These are phyloP conservation scores for Hymenochirus boettgeri DNA, from an alignment of 2,113 vertebrate genomes.

Conservation along the genomic window DNA sequence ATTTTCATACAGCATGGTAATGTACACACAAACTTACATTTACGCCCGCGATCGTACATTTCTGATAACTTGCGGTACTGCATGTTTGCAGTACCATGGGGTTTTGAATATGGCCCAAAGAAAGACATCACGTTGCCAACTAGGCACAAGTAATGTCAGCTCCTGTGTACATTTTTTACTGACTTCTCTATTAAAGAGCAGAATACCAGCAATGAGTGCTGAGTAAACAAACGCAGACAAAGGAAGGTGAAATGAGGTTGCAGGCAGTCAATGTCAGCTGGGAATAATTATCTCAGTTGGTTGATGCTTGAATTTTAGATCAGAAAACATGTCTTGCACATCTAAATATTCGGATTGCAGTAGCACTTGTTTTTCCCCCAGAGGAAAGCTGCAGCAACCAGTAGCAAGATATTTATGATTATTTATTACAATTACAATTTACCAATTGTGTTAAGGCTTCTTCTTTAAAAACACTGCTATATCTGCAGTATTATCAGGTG, in stretches of 20 bases:
- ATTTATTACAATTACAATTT: too few species aligned
- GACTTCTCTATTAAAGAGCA: not conserved
- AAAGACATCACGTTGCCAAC: not conserved
- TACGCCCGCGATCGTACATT: too few species aligned
- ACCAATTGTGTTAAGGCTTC: too few species aligned
- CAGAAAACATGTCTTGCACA: conserved; percentile 6
- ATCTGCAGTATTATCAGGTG: too few species aligned
- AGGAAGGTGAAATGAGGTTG: conserved; percentile 39
- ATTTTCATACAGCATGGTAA: too few species aligned
- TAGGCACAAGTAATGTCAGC: not conserved
- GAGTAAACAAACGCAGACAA: conserved; percentile 33
- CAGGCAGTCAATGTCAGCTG: conserved; percentile 25
- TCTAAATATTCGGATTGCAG: conserved; percentile 4
- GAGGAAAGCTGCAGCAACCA: not conserved
- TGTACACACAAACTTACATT: too few species aligned
- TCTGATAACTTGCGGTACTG: too few species aligned
- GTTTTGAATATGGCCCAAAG: too few species aligned
- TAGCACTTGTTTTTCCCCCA: not conserved
- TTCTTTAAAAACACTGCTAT: too few species aligned
- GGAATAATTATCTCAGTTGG: conserved; percentile 36
- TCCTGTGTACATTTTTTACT: not conserved
- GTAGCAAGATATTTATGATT: not conserved
- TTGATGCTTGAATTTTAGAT: conserved; percentile 13
- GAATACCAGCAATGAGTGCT: conserved; percentile 12
- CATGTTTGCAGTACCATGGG: too few species aligned